Percentiles rank a stretch among this genome's conserved stretches.
phyloP scores from a whole-genome alignment of 2,888 invertebrate species.

The Melanotus villosus region DNA sequence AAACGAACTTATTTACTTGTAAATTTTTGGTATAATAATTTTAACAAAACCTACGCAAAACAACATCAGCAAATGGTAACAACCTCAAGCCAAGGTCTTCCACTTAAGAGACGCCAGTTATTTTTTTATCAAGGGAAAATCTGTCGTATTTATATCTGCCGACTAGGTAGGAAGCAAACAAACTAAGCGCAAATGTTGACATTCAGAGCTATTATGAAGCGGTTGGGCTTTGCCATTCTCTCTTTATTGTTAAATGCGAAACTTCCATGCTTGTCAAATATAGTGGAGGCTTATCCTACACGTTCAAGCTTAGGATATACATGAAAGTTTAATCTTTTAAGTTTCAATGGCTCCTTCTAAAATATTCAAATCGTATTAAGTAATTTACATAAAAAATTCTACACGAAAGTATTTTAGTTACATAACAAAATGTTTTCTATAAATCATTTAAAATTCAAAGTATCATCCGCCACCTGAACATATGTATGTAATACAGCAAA shows the following conservation, averaged over 20 bases:
- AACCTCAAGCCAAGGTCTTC: conserved; percentile 39
- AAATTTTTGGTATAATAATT: conserved; percentile 28
- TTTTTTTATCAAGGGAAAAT: conserved; percentile 32
- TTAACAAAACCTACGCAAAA: conserved; percentile 38
- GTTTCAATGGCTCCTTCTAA: not conserved
- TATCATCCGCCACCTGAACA: too few relatives aligned
- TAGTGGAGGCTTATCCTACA: conserved; percentile 1
- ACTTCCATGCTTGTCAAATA: not conserved
- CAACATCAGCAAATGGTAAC: conserved; percentile 38
- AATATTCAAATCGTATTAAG: not conserved
- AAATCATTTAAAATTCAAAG: too few relatives aligned
- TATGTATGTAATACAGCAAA: too few relatives aligned
- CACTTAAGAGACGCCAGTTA: conserved; percentile 20
- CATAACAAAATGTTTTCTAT: too few relatives aligned
- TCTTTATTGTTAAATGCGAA: not conserved
- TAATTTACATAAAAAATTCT: not conserved
- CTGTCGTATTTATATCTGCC: conserved; percentile 29
- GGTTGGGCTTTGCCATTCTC: not conserved
- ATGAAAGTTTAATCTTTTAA: not conserved
- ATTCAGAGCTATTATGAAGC: conserved; percentile 14
- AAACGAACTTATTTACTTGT: conserved; percentile 22
- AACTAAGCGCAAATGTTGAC: conserved; percentile 14
- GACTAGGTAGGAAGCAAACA: conserved; percentile 15
- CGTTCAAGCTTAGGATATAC: not conserved
- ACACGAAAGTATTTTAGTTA: too few relatives aligned